Conservation (phyloP, 2,113 vertebrate species). For the Macroglossus sobrinus region DNA sequence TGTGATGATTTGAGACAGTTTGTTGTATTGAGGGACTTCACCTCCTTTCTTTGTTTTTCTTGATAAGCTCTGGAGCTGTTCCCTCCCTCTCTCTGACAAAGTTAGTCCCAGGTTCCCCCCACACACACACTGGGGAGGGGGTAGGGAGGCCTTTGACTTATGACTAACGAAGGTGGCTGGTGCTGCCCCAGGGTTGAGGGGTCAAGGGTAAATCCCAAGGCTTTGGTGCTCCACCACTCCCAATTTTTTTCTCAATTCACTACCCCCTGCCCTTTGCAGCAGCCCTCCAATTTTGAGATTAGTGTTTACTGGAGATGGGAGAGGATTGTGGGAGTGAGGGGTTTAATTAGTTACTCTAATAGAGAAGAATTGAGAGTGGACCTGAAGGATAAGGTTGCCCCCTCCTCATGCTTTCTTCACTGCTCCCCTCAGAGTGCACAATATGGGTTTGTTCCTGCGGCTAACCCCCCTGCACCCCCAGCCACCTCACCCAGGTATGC, state of each 20-base stretch:
- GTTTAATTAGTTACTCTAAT: background rate
- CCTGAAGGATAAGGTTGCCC: background rate
- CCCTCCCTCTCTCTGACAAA: slow-evolving; percentile 25
- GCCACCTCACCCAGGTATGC: background rate
- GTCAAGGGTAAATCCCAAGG: slow-evolving; percentile 42
- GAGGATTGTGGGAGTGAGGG: background rate
- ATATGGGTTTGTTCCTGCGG: background rate
- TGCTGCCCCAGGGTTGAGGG: slow-evolving; percentile 44
- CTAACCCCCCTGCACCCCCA: background rate
- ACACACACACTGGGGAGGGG: background rate
- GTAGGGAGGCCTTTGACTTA: background rate
- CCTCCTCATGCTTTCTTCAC: background rate
- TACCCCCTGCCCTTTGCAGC: background rate
- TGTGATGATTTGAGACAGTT: slow-evolving; percentile 82
- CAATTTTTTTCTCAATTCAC: background rate
- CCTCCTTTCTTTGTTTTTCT: slow-evolving; percentile 57
- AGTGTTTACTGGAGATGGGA: slow-evolving; percentile 14
- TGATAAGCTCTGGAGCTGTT: slow-evolving; percentile 51
- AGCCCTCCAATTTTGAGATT: slow-evolving; percentile 11
- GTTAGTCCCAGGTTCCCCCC: background rate
- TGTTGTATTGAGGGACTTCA: slow-evolving; percentile 72
- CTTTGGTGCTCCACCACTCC: slow-evolving; percentile 61
- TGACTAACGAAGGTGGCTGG: slow-evolving; percentile 37
- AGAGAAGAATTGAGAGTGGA: background rate
- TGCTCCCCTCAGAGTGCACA: slow-evolving; percentile 21